Evolutionary conservation across 2,888 invertebrate species (phyloP), one percentile per base, ranked within the genome.

Genomic region (Catocala fraxini): DNA sequence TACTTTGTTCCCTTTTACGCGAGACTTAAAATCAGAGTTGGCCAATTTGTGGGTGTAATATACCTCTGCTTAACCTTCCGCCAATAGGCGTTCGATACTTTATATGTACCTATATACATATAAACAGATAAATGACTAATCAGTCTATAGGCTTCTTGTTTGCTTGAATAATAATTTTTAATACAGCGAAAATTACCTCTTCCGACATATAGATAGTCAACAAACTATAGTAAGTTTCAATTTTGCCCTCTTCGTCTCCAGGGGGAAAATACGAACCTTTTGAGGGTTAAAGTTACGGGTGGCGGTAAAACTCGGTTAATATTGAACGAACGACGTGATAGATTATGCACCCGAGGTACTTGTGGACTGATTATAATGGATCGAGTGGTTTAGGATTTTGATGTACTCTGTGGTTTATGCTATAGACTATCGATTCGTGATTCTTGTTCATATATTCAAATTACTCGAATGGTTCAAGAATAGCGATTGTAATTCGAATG

Each of bases 201-300:
- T 39, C 7, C 2, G 25, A 11, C 13, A 13, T n/a, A n/a, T n/a
- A n/a, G n/a, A n/a, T 9, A 46, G 15, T 57, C 59, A 69, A 65
- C 66, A 66, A 77, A 71, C 66, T 71, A 69, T 48, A 48, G 59
- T 68, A 65, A 73, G 56, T 71, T 76, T 68, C 63, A 68, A 65
- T 71, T 45, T 65, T 57, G 45, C 46, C 60, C 56, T 59, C 55
- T 47, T 47, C 64, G 68, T 58, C 45, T 35, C n/a, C 63, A 63
- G 67, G 58, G 41, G 58, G 39, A 53, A 65, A 59, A 63, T 64
- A 68, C 56, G 68, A 57, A 59, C 64, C 63, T 70, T 75, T 54
- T 49, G 53, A 59, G 59, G 61, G 59, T 54, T 53, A 49, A 59
- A 54, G 48, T 59, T 59, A 49, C 11, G 59, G 55, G 62, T 58